Evolutionary conservation across 1,140 invertebrate species (phyloP).

Genomic region (Eupristina koningsbergeri): DNA sequence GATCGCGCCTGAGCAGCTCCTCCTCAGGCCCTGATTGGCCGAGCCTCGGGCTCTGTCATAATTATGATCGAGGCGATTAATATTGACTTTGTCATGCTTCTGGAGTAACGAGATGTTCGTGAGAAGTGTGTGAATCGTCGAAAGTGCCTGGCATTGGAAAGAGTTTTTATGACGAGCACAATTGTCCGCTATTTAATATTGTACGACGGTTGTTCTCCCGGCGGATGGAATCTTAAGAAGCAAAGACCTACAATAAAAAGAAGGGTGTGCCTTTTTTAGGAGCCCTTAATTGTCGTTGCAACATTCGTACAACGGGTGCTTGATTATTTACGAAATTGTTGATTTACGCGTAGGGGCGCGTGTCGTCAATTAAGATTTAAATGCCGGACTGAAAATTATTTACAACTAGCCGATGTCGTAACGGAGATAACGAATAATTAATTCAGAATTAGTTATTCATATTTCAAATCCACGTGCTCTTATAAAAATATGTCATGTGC

Average conservation of each 20-base stretch:
- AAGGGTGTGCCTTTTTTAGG: neutral
- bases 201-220: neutral
- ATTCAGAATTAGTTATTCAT: neutral
- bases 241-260: neutral
- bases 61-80: neutral
- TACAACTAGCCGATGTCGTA: neutral
- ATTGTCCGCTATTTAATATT: neutral
- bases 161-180: neutral
- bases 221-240: neutral
- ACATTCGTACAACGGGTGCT: neutral
- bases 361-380: neutral
- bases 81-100: conserved; percentile 15
- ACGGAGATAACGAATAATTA: neutral
- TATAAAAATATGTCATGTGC: neutral
- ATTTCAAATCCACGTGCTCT: neutral
- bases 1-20: too few species aligned
- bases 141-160: neutral
- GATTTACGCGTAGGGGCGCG: neutral
- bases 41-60: neutral
- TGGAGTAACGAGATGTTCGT: conserved; percentile 8
- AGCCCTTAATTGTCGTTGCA: neutral
- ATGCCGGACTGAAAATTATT: neutral
- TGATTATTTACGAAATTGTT: neutral
- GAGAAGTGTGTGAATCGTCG: neutral
- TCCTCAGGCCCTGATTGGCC: neutral